Percentiles rank a stretch among this genome's conserved stretches.
Conservation (phyloP, 2,113 vertebrate genomes). For the Triplophysa rosa region DNA sequence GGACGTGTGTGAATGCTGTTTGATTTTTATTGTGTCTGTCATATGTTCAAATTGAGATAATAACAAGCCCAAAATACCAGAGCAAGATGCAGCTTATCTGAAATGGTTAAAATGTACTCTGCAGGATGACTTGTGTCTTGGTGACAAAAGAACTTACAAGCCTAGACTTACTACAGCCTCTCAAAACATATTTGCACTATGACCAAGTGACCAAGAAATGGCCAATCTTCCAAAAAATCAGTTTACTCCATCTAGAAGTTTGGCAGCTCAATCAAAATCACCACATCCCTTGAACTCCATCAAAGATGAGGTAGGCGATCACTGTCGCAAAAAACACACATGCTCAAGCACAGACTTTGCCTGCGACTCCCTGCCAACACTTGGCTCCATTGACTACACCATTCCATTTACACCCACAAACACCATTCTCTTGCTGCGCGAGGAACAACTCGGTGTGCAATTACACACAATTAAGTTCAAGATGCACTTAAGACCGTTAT, state of each 20-base stretch:
- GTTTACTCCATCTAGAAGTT: neutral
- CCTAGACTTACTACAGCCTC: neutral
- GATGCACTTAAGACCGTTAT: slow-evolving; percentile 37
- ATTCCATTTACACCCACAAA: slow-evolving; percentile 31
- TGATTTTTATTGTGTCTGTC: slow-evolving; percentile 25
- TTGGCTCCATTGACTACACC: slow-evolving; percentile 28
- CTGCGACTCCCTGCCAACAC: slow-evolving; percentile 27
- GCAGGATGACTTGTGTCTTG: neutral
- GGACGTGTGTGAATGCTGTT: neutral
- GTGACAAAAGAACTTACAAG: slow-evolving; percentile 3
- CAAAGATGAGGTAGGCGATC: slow-evolving; percentile 13
- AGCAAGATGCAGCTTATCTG: slow-evolving; percentile 12
- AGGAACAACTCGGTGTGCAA: slow-evolving; percentile 29
- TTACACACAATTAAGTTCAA: slow-evolving; percentile 47
- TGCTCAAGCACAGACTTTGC: neutral
- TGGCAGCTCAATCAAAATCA: neutral
- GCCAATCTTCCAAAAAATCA: slow-evolving; percentile 11
- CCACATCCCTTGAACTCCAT: slow-evolving; percentile 8
- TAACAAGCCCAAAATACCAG: neutral
- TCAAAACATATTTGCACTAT: neutral
- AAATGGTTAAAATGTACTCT: slow-evolving; percentile 19
- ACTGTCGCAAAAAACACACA: slow-evolving; percentile 18
- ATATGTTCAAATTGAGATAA: neutral
- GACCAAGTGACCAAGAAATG: neutral
- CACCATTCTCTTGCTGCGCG: slow-evolving; percentile 28